Evolutionary conservation across 2,113 vertebrate genomes (phyloP), one percentile per base, ranked within the genome.

Genomic region (Thunnus maccoyii): DNA sequence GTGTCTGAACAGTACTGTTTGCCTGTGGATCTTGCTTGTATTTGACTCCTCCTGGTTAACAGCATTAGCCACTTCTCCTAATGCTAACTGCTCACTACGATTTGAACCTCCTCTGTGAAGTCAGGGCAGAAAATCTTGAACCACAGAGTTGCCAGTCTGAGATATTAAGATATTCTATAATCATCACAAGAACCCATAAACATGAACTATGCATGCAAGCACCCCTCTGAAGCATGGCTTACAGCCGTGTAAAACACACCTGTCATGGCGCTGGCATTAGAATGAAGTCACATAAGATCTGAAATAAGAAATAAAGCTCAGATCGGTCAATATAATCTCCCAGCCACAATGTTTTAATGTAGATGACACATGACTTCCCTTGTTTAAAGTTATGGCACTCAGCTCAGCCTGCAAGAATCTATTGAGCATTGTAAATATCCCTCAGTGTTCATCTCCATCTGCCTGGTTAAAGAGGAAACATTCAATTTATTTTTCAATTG

Each of bases 381-480:
- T 62, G 70, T 70, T 82, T 80, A 32, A 57, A 74, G 72, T 80
- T 22, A 62, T 36, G 51, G 68, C 36, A 54, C 57, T 64, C 55
- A 66, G 64, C 54, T 64, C 27, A 27, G 67, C 54, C 60, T 71
- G 67, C 74, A 78, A 84, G 72, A 85, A 88, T 77, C 62, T 55
- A 71, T 64, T 86, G 85, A 47, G 84, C 87, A 83, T 91, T 97
- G 96, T 96, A 96, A 91, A 97, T 97, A 96, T 86, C 89, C 90
- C 84, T 87, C 87, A 82, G 86, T 88, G 85, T 93, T 86, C 63
- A 25, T 87, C 88, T 80, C 85, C 90, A 87, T 84, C 69, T 76
- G 91, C 89, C 85, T 91, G 86, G 77, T 83, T 77, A 55, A 87
- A 78, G 85, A 86, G 58, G 76, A 76, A 83, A 72, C 12, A 18